phyloP scores from a whole-genome alignment of 2,797 vertebrate species.

The Pseudocheirus occidentalis region DNA sequence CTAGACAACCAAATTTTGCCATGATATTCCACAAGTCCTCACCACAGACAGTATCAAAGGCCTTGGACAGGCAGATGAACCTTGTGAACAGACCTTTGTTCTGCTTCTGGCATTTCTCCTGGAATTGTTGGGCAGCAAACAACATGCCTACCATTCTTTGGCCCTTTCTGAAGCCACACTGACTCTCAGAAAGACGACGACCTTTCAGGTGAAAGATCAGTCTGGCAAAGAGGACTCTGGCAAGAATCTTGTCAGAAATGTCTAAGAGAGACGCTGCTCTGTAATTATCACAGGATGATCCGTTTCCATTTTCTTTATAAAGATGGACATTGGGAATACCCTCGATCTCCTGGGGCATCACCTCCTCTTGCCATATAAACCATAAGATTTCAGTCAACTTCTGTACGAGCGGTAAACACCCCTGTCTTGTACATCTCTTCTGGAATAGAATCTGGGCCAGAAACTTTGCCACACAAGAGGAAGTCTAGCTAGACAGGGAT shows the following conservation, averaged over 20 bases:
- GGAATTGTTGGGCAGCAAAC: neutral
- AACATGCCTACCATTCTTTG: too few species aligned
- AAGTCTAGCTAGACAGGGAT: neutral
- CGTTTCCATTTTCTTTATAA: neutral
- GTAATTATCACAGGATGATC: neutral
- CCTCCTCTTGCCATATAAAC: neutral
- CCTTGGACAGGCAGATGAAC: neutral
- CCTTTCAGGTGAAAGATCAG: neutral
- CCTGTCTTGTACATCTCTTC: neutral
- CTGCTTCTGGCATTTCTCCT: neutral
- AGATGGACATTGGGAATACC: neutral
- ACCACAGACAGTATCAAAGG: neutral
- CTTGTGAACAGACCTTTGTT: neutral
- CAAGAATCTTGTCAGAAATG: neutral
- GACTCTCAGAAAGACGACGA: neutral
- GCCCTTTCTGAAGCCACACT: neutral
- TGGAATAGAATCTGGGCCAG: neutral
- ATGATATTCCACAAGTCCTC: neutral
- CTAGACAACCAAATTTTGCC: neutral
- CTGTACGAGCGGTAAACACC: neutral
- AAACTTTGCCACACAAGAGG: neutral
- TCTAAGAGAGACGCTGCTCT: neutral
- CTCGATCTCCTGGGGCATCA: neutral
- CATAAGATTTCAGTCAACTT: neutral
- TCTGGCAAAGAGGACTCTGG: neutral